Evolutionary conservation across 53 echinoderm and acorn worm species (phyloP), one percentile per base, ranked within the genome.

Genomic region (Arbacia lixula): DNA sequence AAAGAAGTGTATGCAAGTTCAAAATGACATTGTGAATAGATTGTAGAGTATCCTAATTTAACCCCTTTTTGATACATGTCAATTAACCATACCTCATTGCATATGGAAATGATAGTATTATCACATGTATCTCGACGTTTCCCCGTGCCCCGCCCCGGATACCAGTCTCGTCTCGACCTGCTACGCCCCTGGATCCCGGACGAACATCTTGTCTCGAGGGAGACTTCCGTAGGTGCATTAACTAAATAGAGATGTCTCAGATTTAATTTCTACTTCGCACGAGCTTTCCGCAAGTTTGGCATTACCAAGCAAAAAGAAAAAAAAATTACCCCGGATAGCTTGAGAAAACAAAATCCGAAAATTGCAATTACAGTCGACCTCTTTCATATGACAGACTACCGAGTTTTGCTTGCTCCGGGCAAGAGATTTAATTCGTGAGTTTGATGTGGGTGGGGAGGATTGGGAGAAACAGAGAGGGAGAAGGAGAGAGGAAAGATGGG

Each of bases 301-400:
- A 68, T 68, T 8, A n/a, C 22, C 24, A 42, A 28, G 32, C 22
- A 42, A 37, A 28, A 65, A 64, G 19, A 68, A 68, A 1, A 42
- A 68, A 3, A 68, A 4, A 6, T 42, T 43, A 43, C 42, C 42
- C 42, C 20, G 9, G 69, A 42, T 17, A 42, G 69, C 46, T 25
- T 24, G 28, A 27, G 36, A 69, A 69, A 69, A 43, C 69, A 69
- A 69, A 69, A 39, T 69, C 22, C 17, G 69, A 69, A 11, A 43
- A 69, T 25, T 27, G 69, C 43, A 69, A 69, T 69, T 69, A 69
- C 69, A 10, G 4, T 43, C 40, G 40, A 69, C 27, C 69, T 29
- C 43, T 69, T 46, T 42, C 27, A 27, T 25, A 69, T 69, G 36
- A 41, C 69, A 27, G 40, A 41, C 42, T 16, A 43, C 69, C 41